These are phyloP conservation scores for Polyommatus iphigenia DNA, from an alignment of 2,888 invertebrate genomes.

Conservation along the genomic window DNA sequence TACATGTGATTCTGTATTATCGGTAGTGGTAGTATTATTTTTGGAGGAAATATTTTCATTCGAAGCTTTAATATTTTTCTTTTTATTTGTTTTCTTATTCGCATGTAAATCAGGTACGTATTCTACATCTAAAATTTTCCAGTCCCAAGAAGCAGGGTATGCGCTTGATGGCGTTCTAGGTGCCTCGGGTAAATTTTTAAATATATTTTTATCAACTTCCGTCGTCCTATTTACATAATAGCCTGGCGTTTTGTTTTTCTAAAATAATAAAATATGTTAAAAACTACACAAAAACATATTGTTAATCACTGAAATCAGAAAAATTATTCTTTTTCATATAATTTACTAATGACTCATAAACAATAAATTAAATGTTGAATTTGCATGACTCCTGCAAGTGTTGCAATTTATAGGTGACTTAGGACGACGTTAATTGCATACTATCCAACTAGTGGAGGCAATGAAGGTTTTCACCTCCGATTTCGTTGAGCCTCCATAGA, in stretches of 20 bases:
- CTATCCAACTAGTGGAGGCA: too few species aligned
- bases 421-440: neutral
- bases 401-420: too few species aligned
- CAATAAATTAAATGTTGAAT: neutral
- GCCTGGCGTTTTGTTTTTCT: constrained; percentile 91
- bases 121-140: constrained; percentile 82
- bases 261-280: constrained; percentile 50
- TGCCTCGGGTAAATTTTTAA: constrained; percentile 88
- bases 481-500: too few species aligned
- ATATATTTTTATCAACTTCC: constrained; percentile 87
- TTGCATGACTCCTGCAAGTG: neutral
- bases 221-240: constrained; percentile 88
- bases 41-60: constrained; percentile 73
- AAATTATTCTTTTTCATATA: too few species aligned
- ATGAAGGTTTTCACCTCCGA: too few species aligned
- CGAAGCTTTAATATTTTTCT: constrained; percentile 64
- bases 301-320: neutral
- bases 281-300: neutral
- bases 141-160: constrained; percentile 86
- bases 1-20: constrained; percentile 56
- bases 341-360: neutral
- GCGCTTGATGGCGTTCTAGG: constrained; percentile 87
- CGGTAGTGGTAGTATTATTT: constrained; percentile 67
- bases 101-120: constrained; percentile 59
- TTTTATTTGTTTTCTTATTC: constrained; percentile 62